These are phyloP conservation scores for Zelostemma sp. DNA, from an alignment of 1,140 invertebrate species.

Conservation along the genomic window DNA sequence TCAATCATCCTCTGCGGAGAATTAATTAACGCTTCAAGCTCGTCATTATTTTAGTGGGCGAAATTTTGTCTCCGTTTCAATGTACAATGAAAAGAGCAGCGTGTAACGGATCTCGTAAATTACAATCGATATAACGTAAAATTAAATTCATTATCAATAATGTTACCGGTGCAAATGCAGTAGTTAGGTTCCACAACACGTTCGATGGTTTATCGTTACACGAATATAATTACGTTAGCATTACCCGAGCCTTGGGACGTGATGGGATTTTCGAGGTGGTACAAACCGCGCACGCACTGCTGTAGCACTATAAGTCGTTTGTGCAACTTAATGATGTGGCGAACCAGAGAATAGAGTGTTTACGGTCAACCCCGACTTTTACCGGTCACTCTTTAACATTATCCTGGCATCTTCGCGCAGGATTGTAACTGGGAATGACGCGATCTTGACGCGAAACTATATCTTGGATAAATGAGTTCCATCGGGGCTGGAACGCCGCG, in stretches of 20 bases:
- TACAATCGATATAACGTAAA: conserved; percentile 34
- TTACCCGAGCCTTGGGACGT: conserved; percentile 34
- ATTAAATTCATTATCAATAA: conserved; percentile 46
- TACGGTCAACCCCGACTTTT: conserved; percentile 25
- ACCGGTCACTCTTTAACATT: no score
- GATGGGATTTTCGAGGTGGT: conserved; percentile 40
- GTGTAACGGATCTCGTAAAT: neutral
- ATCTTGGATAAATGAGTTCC: no score
- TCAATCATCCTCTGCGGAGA: neutral
- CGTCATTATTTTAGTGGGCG: neutral
- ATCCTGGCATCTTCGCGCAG: no score
- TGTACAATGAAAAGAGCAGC: no score
- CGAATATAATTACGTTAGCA: conserved; percentile 46
- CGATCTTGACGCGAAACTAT: no score
- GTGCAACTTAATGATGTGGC: conserved; percentile 36
- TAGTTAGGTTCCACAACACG: conserved; percentile 45
- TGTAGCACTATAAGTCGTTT: conserved; percentile 14
- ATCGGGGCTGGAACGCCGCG: conserved; percentile 4
- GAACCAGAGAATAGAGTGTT: conserved; percentile 36
- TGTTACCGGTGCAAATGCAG: conserved; percentile 34
- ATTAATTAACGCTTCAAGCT: no score
- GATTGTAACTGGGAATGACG: no score
- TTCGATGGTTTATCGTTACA: conserved; percentile 49
- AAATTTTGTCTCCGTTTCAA: no score
- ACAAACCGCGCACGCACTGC: conserved; percentile 39